Percentiles rank a stretch among this genome's conserved stretches.
Conservation (phyloP, 2,888 invertebrate species). For the Amblyteles armatorius region DNA sequence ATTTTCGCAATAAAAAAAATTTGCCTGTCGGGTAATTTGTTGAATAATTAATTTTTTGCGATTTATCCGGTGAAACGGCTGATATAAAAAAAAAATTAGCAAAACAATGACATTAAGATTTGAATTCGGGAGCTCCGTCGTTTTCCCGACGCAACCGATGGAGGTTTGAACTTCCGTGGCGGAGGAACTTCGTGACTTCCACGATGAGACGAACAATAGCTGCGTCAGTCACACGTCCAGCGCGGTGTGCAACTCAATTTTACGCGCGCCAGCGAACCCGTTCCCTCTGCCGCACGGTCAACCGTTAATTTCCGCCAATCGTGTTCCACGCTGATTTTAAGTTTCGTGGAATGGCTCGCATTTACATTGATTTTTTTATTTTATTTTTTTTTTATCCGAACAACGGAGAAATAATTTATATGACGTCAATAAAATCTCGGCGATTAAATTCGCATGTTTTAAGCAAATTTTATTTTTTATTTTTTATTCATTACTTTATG, state of each 20-base stretch:
- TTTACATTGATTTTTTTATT: no score
- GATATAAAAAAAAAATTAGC: background rate
- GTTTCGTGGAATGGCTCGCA: conserved; percentile 7
- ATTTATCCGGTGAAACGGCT: background rate
- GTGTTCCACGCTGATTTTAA: conserved; percentile 68
- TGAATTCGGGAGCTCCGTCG: background rate
- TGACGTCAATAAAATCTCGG: no score
- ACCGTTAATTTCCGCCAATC: conserved; percentile 82
- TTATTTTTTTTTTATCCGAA: no score
- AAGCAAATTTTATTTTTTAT: no score
- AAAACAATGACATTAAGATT: conserved; percentile 5
- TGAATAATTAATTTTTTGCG: no score
- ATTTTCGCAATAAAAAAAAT: no score
- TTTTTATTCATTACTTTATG: background rate
- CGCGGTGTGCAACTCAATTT: conserved; percentile 79
- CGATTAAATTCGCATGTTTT: no score
- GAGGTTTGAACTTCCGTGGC: background rate
- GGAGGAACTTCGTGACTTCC: conserved; percentile 31
- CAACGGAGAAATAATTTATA: no score
- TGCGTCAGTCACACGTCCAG: conserved; percentile 74
- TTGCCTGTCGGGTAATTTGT: no score
- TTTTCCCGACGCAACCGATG: conserved; percentile 4
- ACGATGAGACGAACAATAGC: conserved; percentile 18
- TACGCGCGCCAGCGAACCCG: conserved; percentile 64
- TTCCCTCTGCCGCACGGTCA: conserved; percentile 67